A percentile compares a stretch with the other conserved stretches of the same genome.
Evolutionary conservation across 2,888 invertebrate genomes (phyloP).

Genomic region (Archaeoteleia sp.): DNA sequence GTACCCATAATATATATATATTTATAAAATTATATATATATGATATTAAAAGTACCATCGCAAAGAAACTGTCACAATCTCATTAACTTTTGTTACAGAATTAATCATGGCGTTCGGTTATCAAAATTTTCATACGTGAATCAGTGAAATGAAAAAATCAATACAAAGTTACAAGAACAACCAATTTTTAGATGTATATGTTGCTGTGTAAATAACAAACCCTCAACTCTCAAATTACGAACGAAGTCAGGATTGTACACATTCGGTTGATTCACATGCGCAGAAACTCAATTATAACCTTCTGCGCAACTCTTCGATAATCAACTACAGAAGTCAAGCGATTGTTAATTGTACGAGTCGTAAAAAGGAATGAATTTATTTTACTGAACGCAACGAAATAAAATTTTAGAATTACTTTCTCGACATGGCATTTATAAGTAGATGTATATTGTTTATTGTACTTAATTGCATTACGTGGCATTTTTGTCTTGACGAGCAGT

Average conservation of each 20-base stretch:
- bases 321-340: not conserved
- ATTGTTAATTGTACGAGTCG: not conserved
- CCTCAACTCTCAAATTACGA: no score
- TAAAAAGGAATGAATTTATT: not conserved
- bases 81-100: constrained; percentile 33
- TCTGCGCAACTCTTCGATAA: no score
- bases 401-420: not conserved
- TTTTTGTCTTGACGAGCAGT: constrained; percentile 26
- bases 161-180: constrained; percentile 2
- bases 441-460: no score
- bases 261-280: no score
- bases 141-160: constrained; percentile 23
- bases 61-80: constrained; percentile 19
- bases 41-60: constrained; percentile 28
- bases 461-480: constrained; percentile 32
- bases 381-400: not conserved
- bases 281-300: no score
- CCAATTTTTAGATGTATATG: no score
- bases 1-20: constrained; percentile 51
- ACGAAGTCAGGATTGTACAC: no score
- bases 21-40: constrained; percentile 49
- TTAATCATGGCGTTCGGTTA: constrained; percentile 14
- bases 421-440: no score
- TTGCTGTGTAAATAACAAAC: no score
- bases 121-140: no score